phyloP scores from a whole-genome alignment of 2,113 vertebrate genomes.

The Strix aluco region DNA sequence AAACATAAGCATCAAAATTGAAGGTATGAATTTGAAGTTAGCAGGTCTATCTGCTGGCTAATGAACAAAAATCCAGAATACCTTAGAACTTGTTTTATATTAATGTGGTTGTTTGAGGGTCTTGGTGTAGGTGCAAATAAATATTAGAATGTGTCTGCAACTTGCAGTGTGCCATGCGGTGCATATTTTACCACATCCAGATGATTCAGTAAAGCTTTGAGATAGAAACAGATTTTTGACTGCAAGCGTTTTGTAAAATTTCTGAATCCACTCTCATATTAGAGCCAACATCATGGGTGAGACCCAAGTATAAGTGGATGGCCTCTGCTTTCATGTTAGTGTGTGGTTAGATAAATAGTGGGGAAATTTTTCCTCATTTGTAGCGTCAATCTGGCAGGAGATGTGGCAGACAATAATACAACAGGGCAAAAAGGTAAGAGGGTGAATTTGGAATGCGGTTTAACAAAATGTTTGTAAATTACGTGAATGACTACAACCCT shows the following conservation, averaged over 20 bases:
- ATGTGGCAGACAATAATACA: not conserved
- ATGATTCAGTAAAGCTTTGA: not conserved
- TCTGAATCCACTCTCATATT: not conserved
- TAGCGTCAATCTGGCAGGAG: not conserved
- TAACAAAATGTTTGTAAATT: not conserved
- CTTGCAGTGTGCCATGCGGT: not conserved
- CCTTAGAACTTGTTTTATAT: not conserved
- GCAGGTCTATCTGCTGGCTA: not conserved
- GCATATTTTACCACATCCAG: not conserved
- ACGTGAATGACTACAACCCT: not conserved
- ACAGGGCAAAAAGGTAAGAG: not conserved
- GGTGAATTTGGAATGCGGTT: not conserved
- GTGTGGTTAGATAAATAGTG: not conserved
- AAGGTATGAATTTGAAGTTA: not conserved
- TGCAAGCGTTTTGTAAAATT: not conserved
- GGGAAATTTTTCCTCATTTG: not conserved
- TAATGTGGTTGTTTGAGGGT: not conserved
- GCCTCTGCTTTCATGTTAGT: not conserved
- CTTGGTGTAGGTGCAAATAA: not conserved
- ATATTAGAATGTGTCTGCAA: not conserved
- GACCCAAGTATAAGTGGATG: not conserved
- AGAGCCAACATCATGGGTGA: not conserved
- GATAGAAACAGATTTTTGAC: not conserved
- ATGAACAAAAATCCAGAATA: not conserved
- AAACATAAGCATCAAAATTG: not conserved